Base-by-base conservation (phyloP, 2,113 vertebrate genomes). In the Tupaia tana region DNA sequence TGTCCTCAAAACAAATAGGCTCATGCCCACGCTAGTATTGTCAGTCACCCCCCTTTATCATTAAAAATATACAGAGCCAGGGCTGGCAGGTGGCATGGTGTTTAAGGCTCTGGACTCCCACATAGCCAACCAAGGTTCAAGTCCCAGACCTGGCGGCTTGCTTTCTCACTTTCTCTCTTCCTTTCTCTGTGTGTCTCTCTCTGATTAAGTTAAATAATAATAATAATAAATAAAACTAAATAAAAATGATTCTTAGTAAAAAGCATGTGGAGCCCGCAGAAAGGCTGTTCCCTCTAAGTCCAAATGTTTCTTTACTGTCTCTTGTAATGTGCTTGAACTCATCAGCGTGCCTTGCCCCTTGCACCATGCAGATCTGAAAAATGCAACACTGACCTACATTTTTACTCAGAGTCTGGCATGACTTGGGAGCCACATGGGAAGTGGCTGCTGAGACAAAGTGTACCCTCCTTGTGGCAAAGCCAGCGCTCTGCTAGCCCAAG, bases 51-150 rank as follows among this genome's bases (percentile, higher is more conserved):
- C 7, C 43, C 31, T 29, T 29, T 89, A 8, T 95, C 89, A 85
- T 95, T 97, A 92, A 94, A 94, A 81, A 18, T 64, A 93, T n/a
- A 43, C 69, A 75, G 34, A 96, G 18, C 54, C 58, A 25, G 43
- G 43, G 6, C 43, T 43, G 43, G 43, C 43, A 43, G 43, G 43
- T 43, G 43, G 43, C 6, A 6, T 43, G 43, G 43, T 43, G 43
- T 43, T 43, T 43, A 43, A 43, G 43, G 43, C 43, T 43, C 43
- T 43, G 43, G 43, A 43, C 43, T 43, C 43, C 43, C 43, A 43
- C 43, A 43, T 43, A 43, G 43, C 43, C 43, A 43, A 43, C 43
- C 43, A 6, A 43, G 43, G 43, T 43, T 43, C 4, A 43, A 43
- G 43, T 43, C 43, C 43, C 43, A 43, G 43, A 43, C 43, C 43